Conservation (phyloP, 1,140 invertebrate genomes). For the Pinna nobilis region DNA sequence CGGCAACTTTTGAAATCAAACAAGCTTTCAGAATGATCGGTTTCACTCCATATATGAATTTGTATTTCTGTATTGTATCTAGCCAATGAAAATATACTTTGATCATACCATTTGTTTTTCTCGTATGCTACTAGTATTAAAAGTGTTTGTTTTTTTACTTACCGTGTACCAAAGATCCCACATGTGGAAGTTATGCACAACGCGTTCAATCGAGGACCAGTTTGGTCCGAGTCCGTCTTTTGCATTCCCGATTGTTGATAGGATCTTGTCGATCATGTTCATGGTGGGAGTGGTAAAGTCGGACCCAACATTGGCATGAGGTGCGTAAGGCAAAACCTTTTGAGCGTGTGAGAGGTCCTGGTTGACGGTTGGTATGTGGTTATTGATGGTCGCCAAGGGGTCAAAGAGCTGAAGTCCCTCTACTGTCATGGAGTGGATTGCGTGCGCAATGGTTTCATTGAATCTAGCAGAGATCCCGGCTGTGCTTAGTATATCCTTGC, state of each 20-base stretch:
- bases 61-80: too few relatives aligned
- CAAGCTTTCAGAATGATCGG: too few relatives aligned
- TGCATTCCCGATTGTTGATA: constrained; percentile 53
- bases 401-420: constrained; percentile 58
- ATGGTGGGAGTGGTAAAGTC: constrained; percentile 56
- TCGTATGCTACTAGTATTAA: too few relatives aligned
- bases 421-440: constrained; percentile 64
- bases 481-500: constrained; percentile 29
- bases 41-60: too few relatives aligned
- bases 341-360: constrained; percentile 47
- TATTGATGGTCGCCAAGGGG: constrained; percentile 46
- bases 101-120: too few relatives aligned
- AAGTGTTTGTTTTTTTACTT: too few relatives aligned
- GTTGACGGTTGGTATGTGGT: constrained; percentile 63
- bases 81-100: too few relatives aligned
- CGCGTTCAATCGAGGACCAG: constrained; percentile 64
- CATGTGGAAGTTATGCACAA: constrained; percentile 65
- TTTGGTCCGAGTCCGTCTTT: constrained; percentile 60
- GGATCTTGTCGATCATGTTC: constrained; percentile 62
- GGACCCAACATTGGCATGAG: constrained; percentile 35
- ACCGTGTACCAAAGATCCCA: constrained; percentile 62
- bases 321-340: constrained; percentile 56
- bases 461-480: constrained; percentile 50
- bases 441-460: constrained; percentile 66
- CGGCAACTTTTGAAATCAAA: too few relatives aligned